A percentile compares a stretch with the other conserved stretches of the same genome.
Conservation (phyloP, 2,113 vertebrate species). For the Macaca fascicularis region T2T-MFA8v1.1 NC_088380.1:20046501-20047000, state of each 20-base stretch:
- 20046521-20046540: background rate
- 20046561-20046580: background rate
- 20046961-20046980: background rate
- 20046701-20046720: background rate
- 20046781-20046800: background rate
- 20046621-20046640: background rate
- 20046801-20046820: background rate
- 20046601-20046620: background rate
- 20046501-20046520: background rate
- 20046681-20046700: background rate
- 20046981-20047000: slow-evolving; percentile 22
- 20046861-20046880: background rate
- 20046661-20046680: background rate
- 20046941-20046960: slow-evolving; percentile 21
- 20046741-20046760: background rate
- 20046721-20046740: background rate
- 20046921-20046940: background rate
- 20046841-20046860: background rate
- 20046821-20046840: background rate
- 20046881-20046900: background rate
- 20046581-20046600: background rate
- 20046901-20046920: slow-evolving; percentile 12
- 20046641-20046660: background rate
- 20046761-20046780: background rate
- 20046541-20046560: background rate